Conservation (phyloP, 2,113 vertebrate genomes). For the Vombatus ursinus region DNA sequence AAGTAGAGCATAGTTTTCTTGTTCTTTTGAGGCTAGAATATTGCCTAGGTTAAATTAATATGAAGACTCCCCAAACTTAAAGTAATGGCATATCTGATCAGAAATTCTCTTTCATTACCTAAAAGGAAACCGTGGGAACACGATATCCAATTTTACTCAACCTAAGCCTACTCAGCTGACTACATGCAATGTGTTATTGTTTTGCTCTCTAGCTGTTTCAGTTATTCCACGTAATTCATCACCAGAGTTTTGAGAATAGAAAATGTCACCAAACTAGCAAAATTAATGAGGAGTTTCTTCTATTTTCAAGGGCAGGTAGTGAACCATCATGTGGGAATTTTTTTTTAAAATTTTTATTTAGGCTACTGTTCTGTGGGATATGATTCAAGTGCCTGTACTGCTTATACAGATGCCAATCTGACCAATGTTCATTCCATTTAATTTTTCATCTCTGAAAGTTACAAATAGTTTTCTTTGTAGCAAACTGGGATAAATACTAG, state of each 20-base stretch:
- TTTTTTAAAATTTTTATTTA: slow-evolving; percentile 11
- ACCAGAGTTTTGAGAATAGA: slow-evolving; percentile 65
- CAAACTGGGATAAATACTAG: slow-evolving; percentile 1
- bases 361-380: background rate
- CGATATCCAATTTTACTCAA: slow-evolving; percentile 59
- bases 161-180: slow-evolving; percentile 62
- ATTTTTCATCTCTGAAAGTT: slow-evolving; percentile 44
- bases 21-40: slow-evolving; percentile 40
- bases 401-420: slow-evolving; percentile 13
- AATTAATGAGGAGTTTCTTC: slow-evolving; percentile 73
- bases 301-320: slow-evolving; percentile 61
- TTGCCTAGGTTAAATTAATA: slow-evolving; percentile 54
- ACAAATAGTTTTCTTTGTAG: slow-evolving; percentile 8
- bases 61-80: slow-evolving; percentile 60
- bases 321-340: slow-evolving; percentile 37
- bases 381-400: slow-evolving; percentile 12
- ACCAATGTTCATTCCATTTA: slow-evolving; percentile 11
- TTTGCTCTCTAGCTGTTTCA: slow-evolving; percentile 69
- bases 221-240: slow-evolving; percentile 62
- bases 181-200: slow-evolving; percentile 66
- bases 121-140: slow-evolving; percentile 66
- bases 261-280: slow-evolving; percentile 69
- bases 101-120: slow-evolving; percentile 36
- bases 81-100: slow-evolving; percentile 55
- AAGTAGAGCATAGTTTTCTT: slow-evolving; percentile 47